Conservation (phyloP, 2,113 vertebrate genomes). For the Puntigrus tetrazona region DNA sequence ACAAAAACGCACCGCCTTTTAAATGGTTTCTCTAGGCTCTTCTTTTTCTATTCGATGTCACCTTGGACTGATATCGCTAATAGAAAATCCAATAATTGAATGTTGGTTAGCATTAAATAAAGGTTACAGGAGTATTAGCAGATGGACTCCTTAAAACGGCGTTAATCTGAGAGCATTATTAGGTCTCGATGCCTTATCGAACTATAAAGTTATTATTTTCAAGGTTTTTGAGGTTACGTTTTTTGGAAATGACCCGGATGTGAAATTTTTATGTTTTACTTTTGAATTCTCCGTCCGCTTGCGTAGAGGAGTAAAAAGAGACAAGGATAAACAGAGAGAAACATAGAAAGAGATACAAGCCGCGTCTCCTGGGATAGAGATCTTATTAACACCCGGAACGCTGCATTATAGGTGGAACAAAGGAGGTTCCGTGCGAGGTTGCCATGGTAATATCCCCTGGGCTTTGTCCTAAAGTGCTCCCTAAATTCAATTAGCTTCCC, state of each 20-base stretch:
- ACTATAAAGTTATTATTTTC: neutral
- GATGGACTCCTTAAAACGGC: neutral
- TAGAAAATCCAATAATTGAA: neutral
- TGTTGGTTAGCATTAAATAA: neutral
- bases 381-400: conserved; percentile 48
- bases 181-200: neutral
- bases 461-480: conserved; percentile 44
- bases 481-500: conserved; percentile 46
- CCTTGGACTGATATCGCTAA: neutral
- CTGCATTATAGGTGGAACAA: conserved; percentile 29
- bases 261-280: neutral
- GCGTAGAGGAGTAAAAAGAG: conserved; percentile 17
- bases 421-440: conserved; percentile 34
- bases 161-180: neutral
- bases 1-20: neutral
- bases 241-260: neutral
- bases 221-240: neutral
- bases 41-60: neutral
- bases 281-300: neutral
- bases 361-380: conserved; percentile 26
- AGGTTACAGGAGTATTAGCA: neutral
- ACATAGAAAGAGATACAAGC: conserved; percentile 24
- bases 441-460: conserved; percentile 48
- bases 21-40: neutral
- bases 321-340: conserved; percentile 11